Conservation (phyloP, 1,140 invertebrate species). For the Listronotus oregonensis region DNA sequence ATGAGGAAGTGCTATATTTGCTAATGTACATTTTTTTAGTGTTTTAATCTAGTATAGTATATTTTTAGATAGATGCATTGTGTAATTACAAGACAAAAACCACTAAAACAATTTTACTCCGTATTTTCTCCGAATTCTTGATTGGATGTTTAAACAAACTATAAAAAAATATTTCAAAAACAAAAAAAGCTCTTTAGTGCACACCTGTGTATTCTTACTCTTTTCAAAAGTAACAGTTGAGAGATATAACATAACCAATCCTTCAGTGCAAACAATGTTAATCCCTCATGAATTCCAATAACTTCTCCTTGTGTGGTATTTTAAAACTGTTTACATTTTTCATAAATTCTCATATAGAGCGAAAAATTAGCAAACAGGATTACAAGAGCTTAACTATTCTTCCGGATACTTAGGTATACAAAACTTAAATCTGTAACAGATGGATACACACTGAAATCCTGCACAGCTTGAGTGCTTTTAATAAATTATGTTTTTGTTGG, state of each 20-base stretch:
- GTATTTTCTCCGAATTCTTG: no score
- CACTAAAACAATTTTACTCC: no score
- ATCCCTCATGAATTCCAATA: slow-evolving; percentile 20
- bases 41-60: no score
- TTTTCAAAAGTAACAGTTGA: neutral
- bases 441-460: slow-evolving; percentile 20
- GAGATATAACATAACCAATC: no score
- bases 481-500: slow-evolving; percentile 11
- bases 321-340: slow-evolving; percentile 28
- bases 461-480: slow-evolving; percentile 1
- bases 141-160: no score
- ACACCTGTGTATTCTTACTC: slow-evolving; percentile 5
- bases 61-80: no score
- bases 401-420: slow-evolving; percentile 29
- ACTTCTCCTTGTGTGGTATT: slow-evolving; percentile 30
- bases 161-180: no score
- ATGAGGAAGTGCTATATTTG: no score
- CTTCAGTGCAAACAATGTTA: slow-evolving; percentile 12
- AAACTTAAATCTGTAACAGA: slow-evolving; percentile 27
- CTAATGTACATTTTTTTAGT: no score
- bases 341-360: slow-evolving; percentile 32
- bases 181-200: no score
- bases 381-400: slow-evolving; percentile 35
- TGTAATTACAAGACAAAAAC: no score
- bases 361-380: slow-evolving; percentile 38